Conservation (phyloP, 2,888 invertebrate species). For the Schrankia costaestrigalis region DNA sequence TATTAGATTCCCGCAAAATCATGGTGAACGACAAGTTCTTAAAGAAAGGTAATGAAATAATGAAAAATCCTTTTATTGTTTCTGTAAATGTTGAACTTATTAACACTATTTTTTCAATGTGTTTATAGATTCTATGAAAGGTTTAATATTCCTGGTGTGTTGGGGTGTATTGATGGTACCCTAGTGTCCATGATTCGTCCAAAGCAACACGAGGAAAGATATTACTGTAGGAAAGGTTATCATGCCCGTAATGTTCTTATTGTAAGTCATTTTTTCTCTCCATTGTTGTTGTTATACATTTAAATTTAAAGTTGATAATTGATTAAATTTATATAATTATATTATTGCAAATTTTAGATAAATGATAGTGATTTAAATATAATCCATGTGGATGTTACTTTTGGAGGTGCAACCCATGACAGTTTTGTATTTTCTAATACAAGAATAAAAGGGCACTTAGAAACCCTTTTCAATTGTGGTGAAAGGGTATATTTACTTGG, state of each 20-base stretch:
- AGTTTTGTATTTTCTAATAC: conserved; percentile 2
- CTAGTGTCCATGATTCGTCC: not conserved
- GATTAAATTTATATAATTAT: too few species aligned
- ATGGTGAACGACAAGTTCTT: not conserved
- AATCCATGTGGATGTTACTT: conserved; percentile 8
- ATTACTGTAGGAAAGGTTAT: not conserved
- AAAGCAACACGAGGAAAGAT: not conserved
- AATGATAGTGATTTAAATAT: conserved; percentile 7
- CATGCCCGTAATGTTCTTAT: not conserved
- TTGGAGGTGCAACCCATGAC: conserved; percentile 9
- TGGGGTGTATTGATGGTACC: not conserved
- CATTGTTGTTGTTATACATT: too few species aligned
- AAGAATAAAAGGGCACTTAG: not conserved
- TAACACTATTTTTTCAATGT: not conserved
- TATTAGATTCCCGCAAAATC: not conserved
- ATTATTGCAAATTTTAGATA: conserved; percentile 1
- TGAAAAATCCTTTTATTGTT: not conserved
- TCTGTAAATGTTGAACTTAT: not conserved
- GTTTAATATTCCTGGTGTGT: not conserved
- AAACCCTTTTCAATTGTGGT: not conserved
- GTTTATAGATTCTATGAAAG: not conserved
- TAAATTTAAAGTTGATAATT: too few species aligned
- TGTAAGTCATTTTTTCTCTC: too few species aligned
- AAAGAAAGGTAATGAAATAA: not conserved
- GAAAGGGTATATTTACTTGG: conserved; percentile 1